Evolutionary conservation across 1,140 invertebrate genomes (phyloP).

Genomic region (Drosophila novamexicana): DNA sequence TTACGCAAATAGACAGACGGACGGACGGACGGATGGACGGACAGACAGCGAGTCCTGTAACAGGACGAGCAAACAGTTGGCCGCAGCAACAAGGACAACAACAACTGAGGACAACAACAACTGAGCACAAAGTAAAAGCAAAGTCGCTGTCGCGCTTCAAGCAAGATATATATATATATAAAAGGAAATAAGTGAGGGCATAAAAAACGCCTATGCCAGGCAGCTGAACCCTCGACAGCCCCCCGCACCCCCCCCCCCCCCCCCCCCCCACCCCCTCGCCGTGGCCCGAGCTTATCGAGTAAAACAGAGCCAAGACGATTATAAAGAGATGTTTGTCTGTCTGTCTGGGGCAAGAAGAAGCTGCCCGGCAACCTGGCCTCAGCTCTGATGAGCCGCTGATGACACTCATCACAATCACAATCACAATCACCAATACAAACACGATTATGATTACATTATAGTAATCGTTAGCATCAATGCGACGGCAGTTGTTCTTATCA

Average conservation of each 20-base stretch:
- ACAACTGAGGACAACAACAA: constrained; percentile 6
- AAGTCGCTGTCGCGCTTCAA: constrained; percentile 34
- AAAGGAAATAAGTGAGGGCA: constrained; percentile 61
- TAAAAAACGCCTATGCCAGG: neutral
- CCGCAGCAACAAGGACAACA: constrained; percentile 12
- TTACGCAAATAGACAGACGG: constrained; percentile 51
- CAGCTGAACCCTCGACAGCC: too few relatives aligned
- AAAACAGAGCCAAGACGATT: constrained; percentile 52
- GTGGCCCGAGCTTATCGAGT: constrained; percentile 24
- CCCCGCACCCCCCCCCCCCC: neutral
- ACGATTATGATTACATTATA: constrained; percentile 72
- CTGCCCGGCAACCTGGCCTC: neutral
- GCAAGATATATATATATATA: constrained; percentile 61
- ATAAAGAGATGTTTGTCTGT: constrained; percentile 66
- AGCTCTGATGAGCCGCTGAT: constrained; percentile 71
- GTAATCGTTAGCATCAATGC: constrained; percentile 65
- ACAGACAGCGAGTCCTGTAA: constrained; percentile 21
- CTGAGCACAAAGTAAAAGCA: constrained; percentile 13
- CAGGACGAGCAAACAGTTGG: constrained; percentile 38
- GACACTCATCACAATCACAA: constrained; percentile 76
- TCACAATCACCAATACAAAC: constrained; percentile 65
- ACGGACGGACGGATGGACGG: constrained; percentile 20
- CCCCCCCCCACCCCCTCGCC: constrained; percentile 13
- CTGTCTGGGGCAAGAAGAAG: neutral
- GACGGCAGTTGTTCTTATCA: constrained; percentile 5